Percentiles rank a stretch among this genome's conserved stretches.
Conservation (phyloP, 2,797 vertebrate species). For the Pseudomugil tenellus region DNA sequence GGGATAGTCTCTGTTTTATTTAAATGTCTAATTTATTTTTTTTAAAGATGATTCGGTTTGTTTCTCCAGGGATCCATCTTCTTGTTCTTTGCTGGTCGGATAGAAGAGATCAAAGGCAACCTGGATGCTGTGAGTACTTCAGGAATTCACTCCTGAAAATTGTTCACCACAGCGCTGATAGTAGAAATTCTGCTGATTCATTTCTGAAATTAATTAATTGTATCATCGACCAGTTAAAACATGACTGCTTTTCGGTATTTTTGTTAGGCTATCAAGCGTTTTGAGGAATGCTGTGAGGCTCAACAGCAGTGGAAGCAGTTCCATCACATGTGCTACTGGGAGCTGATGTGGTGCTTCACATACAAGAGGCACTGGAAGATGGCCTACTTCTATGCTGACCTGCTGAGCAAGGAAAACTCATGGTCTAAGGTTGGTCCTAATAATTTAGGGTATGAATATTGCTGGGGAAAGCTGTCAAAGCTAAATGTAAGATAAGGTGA, state of each 20-base stretch:
- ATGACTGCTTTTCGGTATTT: slow-evolving; percentile 6
- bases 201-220: not conserved
- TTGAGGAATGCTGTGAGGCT: slow-evolving; percentile 95
- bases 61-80: slow-evolving; percentile 93
- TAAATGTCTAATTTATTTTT: not conserved
- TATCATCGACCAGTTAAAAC: not conserved
- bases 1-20: not conserved
- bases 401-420: slow-evolving; percentile 95
- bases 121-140: slow-evolving; percentile 88
- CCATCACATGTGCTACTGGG: slow-evolving; percentile 99
- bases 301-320: slow-evolving; percentile 99
- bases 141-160: not conserved
- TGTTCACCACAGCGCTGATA: not conserved
- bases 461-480: not conserved
- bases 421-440: slow-evolving; percentile 91
- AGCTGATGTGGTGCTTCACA: slow-evolving; percentile 99
- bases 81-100: slow-evolving; percentile 97
- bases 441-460: not conserved
- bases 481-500: not conserved
- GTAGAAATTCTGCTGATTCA: not conserved
- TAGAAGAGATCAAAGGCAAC: slow-evolving; percentile 97
- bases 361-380: slow-evolving; percentile 98
- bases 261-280: slow-evolving; percentile 88
- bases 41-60: not conserved
- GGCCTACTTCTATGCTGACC: slow-evolving; percentile 97